These are phyloP conservation scores for Aphodius granarius DNA, from an alignment of 2,888 invertebrate species.

Conservation along the genomic window DNA sequence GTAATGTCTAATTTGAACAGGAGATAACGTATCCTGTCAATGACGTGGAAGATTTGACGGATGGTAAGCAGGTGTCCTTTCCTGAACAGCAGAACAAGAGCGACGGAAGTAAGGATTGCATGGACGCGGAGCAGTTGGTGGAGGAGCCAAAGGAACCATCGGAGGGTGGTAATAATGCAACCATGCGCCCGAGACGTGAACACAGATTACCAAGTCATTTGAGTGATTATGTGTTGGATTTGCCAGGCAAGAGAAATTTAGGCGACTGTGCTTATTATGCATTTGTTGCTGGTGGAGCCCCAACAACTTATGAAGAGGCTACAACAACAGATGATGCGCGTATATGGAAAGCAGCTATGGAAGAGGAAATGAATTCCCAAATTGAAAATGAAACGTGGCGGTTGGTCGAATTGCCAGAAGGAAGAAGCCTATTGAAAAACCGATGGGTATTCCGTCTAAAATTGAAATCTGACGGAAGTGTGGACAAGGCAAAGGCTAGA, in stretches of 20 bases:
- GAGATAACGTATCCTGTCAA: not conserved
- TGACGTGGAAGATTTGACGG: not conserved
- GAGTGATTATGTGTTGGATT: not conserved
- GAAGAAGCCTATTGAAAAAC: slow-evolving; percentile 35
- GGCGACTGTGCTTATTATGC: not conserved
- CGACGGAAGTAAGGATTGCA: not conserved
- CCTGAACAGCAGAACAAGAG: not conserved
- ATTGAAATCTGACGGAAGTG: slow-evolving; percentile 37
- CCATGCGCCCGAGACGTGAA: not conserved
- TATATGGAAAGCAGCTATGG: slow-evolving; percentile 29
- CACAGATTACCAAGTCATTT: not conserved
- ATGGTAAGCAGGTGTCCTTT: too few relatives aligned
- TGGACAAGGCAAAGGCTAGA: slow-evolving; percentile 40
- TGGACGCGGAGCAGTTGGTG: too few relatives aligned
- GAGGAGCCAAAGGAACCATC: too few relatives aligned
- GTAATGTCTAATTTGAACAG: slow-evolving; percentile 9
- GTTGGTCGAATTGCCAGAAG: slow-evolving; percentile 34
- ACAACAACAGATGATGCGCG: slow-evolving; percentile 7
- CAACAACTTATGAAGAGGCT: slow-evolving; percentile 15
- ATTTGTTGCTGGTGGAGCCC: not conserved
- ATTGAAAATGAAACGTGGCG: slow-evolving; percentile 41
- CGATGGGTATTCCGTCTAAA: slow-evolving; percentile 42
- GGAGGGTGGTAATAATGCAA: too few relatives aligned
- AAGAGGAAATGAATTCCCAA: slow-evolving; percentile 39
- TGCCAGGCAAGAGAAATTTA: not conserved